These are phyloP conservation scores for Hippolais icterina DNA, from an alignment of 2,113 vertebrate genomes.

Conservation along the genomic window DNA sequence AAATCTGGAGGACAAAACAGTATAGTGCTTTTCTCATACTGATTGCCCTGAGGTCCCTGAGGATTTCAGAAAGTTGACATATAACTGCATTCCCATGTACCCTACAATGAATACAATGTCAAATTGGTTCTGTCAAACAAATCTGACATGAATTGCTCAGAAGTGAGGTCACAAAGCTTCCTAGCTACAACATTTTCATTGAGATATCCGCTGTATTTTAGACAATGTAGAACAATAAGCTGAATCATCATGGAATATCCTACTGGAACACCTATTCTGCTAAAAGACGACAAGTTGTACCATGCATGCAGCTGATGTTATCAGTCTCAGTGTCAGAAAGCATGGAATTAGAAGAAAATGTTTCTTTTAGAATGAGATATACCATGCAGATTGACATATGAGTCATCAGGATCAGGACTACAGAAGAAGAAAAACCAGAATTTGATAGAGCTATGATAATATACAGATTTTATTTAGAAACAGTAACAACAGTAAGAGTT, in stretches of 20 bases:
- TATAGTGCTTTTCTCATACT: not conserved
- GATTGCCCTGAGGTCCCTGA: not conserved
- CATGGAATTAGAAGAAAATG: not conserved
- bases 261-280: not conserved
- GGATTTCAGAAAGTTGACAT: slow-evolving; percentile 45
- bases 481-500: not conserved
- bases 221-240: not conserved
- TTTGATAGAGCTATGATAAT: not conserved
- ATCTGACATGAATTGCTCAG: not conserved
- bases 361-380: not conserved
- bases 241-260: not conserved
- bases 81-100: slow-evolving; percentile 37
- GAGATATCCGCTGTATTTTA: not conserved
- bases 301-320: not conserved
- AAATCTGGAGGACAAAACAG: not conserved
- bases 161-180: not conserved
- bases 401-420: not conserved
- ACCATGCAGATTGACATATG: not conserved
- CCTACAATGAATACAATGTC: not conserved
- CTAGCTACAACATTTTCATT: not conserved
- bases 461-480: not conserved
- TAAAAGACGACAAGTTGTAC: not conserved
- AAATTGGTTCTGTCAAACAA: slow-evolving; percentile 11
- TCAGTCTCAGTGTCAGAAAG: not conserved
- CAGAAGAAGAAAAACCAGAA: not conserved